Evolutionary conservation across 2,888 invertebrate genomes (phyloP).

Genomic region (Drosophila meridionalis): DNA sequence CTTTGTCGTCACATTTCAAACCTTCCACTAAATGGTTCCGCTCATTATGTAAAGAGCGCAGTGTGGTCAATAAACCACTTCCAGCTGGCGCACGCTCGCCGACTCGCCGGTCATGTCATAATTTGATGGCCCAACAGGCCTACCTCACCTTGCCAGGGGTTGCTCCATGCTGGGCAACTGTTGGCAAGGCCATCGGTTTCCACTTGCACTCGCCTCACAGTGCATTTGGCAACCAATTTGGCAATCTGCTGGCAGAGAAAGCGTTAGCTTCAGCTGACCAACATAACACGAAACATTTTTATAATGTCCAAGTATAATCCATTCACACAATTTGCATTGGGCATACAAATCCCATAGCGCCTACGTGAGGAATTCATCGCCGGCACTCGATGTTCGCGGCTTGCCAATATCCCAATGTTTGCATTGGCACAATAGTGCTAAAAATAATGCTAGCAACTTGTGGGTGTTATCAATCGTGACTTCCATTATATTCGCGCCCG

Average conservation of each 20-base stretch:
- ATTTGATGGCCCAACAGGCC: slow-evolving; percentile 61
- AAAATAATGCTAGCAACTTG: slow-evolving; percentile 45
- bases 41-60: slow-evolving; percentile 73
- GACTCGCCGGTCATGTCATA: slow-evolving; percentile 63
- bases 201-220: slow-evolving; percentile 23
- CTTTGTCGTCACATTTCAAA: slow-evolving; percentile 62
- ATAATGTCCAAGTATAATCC: slow-evolving; percentile 61
- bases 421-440: slow-evolving; percentile 53
- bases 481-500: slow-evolving; percentile 21
- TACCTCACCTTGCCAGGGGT: slow-evolving; percentile 14
- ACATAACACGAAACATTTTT: slow-evolving; percentile 45
- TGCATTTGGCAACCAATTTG: slow-evolving; percentile 59
- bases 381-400: background rate
- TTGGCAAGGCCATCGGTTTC: slow-evolving; percentile 53
- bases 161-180: slow-evolving; percentile 38
- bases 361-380: slow-evolving; percentile 58
- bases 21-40: slow-evolving; percentile 8
- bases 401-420: slow-evolving; percentile 21
- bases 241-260: slow-evolving; percentile 55
- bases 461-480: slow-evolving; percentile 55
- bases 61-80: slow-evolving; percentile 67
- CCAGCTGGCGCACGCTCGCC: slow-evolving; percentile 39
- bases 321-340: slow-evolving; percentile 62
- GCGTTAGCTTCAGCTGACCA: slow-evolving; percentile 53
- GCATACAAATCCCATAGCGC: slow-evolving; percentile 54